Conservation (phyloP, 2,888 invertebrate species). For the Tiphia femorata region DNA sequence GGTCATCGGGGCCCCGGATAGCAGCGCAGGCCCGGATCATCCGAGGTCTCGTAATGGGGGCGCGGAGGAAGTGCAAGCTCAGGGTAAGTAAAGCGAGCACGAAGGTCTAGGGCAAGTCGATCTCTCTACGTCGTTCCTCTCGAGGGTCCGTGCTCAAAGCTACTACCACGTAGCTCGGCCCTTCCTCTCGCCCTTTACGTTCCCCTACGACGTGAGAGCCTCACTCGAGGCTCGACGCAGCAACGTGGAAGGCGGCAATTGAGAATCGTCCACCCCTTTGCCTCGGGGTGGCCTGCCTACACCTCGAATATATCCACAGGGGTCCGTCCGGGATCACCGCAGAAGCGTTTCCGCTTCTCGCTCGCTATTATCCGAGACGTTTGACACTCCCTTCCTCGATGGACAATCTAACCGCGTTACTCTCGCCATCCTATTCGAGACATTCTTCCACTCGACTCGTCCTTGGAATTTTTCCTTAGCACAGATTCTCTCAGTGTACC, state of each 20-base stretch:
- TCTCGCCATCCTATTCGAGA: no score
- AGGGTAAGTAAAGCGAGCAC: conserved; percentile 35
- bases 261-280: conserved; percentile 22
- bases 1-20: conserved; percentile 30
- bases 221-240: conserved; percentile 29
- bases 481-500: no score
- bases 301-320: no score
- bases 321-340: no score
- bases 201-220: conserved; percentile 29
- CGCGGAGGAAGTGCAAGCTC: conserved; percentile 31
- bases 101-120: conserved; percentile 56
- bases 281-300: no score
- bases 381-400: no score
- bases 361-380: conserved; percentile 14
- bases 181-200: no score
- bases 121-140: conserved; percentile 3
- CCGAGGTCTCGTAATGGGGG: conserved; percentile 29
- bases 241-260: conserved; percentile 26
- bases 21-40: conserved; percentile 28
- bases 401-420: conserved; percentile 14
- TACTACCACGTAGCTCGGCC: no score
- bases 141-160: conserved; percentile 19
- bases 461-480: no score
- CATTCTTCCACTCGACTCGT: no score
- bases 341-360: conserved; percentile 27